Evolutionary conservation across 1,140 invertebrate genomes (phyloP), one percentile per base, ranked within the genome.

Genomic region (Scylla paramamosain): DNA sequence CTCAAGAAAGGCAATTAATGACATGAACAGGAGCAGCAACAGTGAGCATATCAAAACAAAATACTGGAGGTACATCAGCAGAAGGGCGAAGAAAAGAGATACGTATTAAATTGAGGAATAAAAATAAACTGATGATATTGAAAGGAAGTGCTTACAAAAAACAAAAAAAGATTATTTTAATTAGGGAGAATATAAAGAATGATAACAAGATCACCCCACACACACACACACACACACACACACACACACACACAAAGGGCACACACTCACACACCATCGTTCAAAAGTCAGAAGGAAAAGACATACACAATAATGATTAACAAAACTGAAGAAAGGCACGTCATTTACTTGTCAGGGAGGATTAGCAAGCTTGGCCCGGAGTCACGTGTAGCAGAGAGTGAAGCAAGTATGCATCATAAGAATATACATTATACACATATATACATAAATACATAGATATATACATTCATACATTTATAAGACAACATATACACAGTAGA

Each of bases 221-320:
- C 83, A 84, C 83, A 84, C 83, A 84, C 83, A 84, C 83, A 84
- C 83, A 87, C 31, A 87, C 84, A 87, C 84, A 87, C 84, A 87
- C 29, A 87, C 84, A 87, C 31, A 87, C 31, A 87, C 31, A 39
- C 31, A 39, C 84, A 87, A n/a, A n/a, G n/a, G n/a, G n/a, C 84
- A 87, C 29, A 87, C 16, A 87, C 29, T 3, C 39, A 87, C 84
- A 87, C 39, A 84, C 83, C n/a, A 29, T 29, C 83, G 25, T 84
- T 29, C 83, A 32, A 39, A 87, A 32, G n/a, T n/a, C 67, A n/a
- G 6, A 77, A 77, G 25, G n/a, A 77, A 20, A n/a, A 77, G 10
- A 59, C 0, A 12, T 59, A 59, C 52, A 59, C 52, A 59, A 59
- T 16, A 12, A 16, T 59, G 48, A 7, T 52, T 52, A 52, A 52